These are phyloP conservation scores for Crotalus horridus DNA, from an alignment of 2,113 vertebrate species.

Conservation along the genomic window DNA sequence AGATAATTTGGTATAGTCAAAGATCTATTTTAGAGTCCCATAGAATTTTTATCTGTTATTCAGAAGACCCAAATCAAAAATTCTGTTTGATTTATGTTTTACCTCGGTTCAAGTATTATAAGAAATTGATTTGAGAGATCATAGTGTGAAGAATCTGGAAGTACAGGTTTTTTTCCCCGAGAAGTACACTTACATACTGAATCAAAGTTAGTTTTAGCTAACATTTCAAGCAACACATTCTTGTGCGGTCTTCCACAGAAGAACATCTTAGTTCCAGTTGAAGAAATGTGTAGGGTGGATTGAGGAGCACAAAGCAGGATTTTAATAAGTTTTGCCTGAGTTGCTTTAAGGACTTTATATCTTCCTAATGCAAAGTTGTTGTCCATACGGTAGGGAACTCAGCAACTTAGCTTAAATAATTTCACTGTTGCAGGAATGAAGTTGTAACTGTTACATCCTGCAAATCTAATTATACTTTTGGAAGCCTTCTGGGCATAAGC, in stretches of 20 bases:
- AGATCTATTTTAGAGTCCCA: background rate
- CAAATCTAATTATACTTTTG: background rate
- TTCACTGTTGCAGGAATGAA: background rate
- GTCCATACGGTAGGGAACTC: background rate
- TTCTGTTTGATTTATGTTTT: background rate
- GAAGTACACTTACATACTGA: background rate
- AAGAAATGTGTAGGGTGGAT: background rate
- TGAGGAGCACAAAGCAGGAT: background rate
- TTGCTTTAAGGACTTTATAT: background rate
- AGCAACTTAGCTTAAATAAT: background rate
- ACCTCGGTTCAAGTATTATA: background rate
- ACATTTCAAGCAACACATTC: background rate
- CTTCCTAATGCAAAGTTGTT: background rate
- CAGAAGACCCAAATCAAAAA: background rate
- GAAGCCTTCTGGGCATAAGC: background rate
- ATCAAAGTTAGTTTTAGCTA: background rate
- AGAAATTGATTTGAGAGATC: background rate
- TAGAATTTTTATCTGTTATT: background rate
- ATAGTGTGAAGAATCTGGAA: background rate
- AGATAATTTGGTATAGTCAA: background rate
- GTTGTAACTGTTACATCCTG: background rate
- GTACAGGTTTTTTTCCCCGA: accelerated
- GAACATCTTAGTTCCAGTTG: background rate
- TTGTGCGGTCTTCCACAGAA: background rate
- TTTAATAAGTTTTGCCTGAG: background rate